Percentiles rank a stretch among this genome's conserved stretches.
Conservation (phyloP, 2,113 vertebrate genomes). For the Buteo buteo region DNA sequence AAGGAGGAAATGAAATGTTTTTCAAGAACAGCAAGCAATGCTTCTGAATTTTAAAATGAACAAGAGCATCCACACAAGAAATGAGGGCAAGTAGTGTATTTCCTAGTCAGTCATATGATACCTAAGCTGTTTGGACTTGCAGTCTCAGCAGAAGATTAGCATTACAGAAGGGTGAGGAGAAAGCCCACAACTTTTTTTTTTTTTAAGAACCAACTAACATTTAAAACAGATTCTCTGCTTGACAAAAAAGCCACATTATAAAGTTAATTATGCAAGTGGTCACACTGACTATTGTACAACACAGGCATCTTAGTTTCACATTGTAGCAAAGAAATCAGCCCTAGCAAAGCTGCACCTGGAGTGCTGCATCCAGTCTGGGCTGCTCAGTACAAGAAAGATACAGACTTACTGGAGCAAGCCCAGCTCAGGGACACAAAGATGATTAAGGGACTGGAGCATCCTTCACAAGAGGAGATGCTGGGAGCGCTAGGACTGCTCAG, state of each 20-base stretch:
- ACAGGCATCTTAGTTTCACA: background rate
- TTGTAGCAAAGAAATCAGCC: background rate
- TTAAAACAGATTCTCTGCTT: background rate
- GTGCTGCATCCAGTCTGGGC: accelerated
- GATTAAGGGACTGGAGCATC: background rate
- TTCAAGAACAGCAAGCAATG: background rate
- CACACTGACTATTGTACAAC: background rate
- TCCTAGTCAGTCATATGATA: background rate
- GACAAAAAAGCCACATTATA: background rate
- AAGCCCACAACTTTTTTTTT: background rate
- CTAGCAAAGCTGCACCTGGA: background rate
- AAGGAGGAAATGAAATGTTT: background rate
- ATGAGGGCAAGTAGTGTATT: background rate
- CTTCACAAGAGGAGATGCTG: background rate
- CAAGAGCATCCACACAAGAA: background rate
- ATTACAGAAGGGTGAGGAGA: background rate
- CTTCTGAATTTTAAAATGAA: background rate
- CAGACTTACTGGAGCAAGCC: background rate
- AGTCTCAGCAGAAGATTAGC: background rate
- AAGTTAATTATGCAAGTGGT: background rate
- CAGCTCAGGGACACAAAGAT: background rate
- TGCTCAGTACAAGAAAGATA: background rate
- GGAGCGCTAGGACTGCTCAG: background rate
- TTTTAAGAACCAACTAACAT: background rate
- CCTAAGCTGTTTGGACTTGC: background rate